Base-by-base conservation (phyloP, 2,113 vertebrate genomes). In the Hemiprocne comata region DNA sequence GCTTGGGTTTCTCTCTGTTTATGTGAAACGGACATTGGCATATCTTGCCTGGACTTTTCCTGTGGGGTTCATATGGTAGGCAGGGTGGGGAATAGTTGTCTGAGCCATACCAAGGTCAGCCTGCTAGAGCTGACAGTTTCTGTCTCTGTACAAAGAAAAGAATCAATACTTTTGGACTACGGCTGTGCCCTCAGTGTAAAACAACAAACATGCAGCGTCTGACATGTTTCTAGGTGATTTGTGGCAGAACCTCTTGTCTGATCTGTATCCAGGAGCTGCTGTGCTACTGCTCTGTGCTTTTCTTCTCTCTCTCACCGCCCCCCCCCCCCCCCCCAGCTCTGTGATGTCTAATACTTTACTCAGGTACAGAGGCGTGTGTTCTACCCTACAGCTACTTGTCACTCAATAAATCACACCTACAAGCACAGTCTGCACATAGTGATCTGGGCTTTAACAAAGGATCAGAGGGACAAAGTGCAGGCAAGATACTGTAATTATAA, bases 131-230 rank as follows among this genome's bases (percentile, higher is more conserved):
- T 99, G 99, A 99, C 99, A 99, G 98, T 98, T 99, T 99, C 98
- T 99, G 98, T 98, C 98, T 99, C 98, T 97, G 98, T 98, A 99
- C 99, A 99, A 99, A 98, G 99, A 98, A 98, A 98, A 98, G 99
- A 99, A 99, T 99, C 99, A 99, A 99, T 99, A 99, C 98, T 99
- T 99, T 99, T 98, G 99, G 99, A 99, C 99, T 99, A 99, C 99
- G 99, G 99, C 98, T 98, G 98, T 99, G 98, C 99, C 99, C 99
- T 99, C 98, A 97, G 99, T 99, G 99, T 99, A 99, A 98, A 98
- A 99, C 99, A 99, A 99, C 99, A 99, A 99, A 98, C 98, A 98
- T 98, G 98, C 98, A 98, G 98, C 98, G 98, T 98, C 99, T 99
- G 99, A 99, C 99, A 98, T 98, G 98, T 98, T 99, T 99, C 99